Evolutionary conservation across 2,888 invertebrate species (phyloP).

Genomic region (Aquatica leii): DNA sequence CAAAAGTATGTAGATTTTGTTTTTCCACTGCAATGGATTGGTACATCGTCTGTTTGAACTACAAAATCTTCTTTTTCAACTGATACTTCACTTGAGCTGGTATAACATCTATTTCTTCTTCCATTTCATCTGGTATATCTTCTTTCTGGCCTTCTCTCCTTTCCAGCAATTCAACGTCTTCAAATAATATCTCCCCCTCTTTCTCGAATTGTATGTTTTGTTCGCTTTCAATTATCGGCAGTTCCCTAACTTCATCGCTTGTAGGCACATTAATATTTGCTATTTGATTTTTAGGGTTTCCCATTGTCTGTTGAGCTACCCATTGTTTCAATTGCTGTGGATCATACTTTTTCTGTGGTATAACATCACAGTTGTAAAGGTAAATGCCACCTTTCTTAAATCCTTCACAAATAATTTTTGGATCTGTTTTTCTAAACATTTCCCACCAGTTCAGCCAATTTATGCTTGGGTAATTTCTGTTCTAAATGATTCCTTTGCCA

Average conservation of each 20-base stretch:
- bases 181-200: too few relatives aligned
- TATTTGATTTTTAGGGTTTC: too few relatives aligned
- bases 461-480: conserved; percentile 16
- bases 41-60: background rate
- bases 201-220: too few relatives aligned
- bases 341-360: conserved; percentile 11
- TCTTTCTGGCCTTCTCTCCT: background rate
- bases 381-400: conserved; percentile 17
- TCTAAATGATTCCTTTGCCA: conserved; percentile 16
- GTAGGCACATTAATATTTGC: too few relatives aligned
- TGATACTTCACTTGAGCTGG: background rate
- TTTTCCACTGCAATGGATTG: background rate
- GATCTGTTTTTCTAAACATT: conserved; percentile 15
- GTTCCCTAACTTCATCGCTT: too few relatives aligned
- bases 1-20: conserved; percentile 1
- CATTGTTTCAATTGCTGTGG: conserved; percentile 9
- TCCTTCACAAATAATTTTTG: conserved; percentile 13
- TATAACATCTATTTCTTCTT: background rate
- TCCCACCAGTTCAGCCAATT: conserved; percentile 18
- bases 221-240: too few relatives aligned
- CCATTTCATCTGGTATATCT: background rate
- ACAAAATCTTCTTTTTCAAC: background rate
- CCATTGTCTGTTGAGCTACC: background rate
- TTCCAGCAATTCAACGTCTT: background rate
- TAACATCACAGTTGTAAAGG: conserved; percentile 18